Base-by-base conservation (phyloP, 2,113 vertebrate species). In the Todiramphus chloris region DNA sequence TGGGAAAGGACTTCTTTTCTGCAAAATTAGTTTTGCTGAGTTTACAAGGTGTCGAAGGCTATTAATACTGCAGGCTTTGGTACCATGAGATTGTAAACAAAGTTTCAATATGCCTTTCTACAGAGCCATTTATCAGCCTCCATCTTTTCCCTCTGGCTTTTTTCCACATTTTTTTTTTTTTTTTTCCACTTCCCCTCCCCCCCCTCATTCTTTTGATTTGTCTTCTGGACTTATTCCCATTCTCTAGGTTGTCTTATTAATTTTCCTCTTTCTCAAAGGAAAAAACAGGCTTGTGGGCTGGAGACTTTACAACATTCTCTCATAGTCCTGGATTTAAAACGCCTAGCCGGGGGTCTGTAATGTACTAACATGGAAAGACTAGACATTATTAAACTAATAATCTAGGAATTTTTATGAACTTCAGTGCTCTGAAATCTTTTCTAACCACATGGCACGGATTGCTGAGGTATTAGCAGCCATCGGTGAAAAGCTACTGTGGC, bases 41-140 rank as follows among this genome's bases (percentile, higher is more conserved):
- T 96, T 94, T 95, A 96, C 85, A 94, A 91, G 94, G 87, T 95
- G 94, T 87, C 5, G 6, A 94, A 91, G 87, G 73, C 90, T 90
- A 62, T 94, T 96, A 95, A 91, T 90, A 11, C 67, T 67, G 23
- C 81, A 41, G 56, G 60, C 84, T 91, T 81, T 73, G 64, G 75
- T 94, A 94, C 78, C 72, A 86, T 25, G 55, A 93, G 81, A 88
- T 56, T 89, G 92, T 79, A 73, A 97, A 90, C 87, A 94, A 91
- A 62, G 73, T 76, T 88, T 75, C 83, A 91, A 51, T 72, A 46
- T 60, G 78, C 51, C 86, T 97, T 93, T 94, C 93, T 77, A 51
- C 83, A 91, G 59, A 3, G 1, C 39, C 41, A 77, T 93, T 90
- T 89, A 93, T 93, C 87, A 92, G 59, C 7, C 75, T 90, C 84